Evolutionary conservation across 2,888 invertebrate genomes (phyloP).

Genomic region (Pollenia angustigena): DNA sequence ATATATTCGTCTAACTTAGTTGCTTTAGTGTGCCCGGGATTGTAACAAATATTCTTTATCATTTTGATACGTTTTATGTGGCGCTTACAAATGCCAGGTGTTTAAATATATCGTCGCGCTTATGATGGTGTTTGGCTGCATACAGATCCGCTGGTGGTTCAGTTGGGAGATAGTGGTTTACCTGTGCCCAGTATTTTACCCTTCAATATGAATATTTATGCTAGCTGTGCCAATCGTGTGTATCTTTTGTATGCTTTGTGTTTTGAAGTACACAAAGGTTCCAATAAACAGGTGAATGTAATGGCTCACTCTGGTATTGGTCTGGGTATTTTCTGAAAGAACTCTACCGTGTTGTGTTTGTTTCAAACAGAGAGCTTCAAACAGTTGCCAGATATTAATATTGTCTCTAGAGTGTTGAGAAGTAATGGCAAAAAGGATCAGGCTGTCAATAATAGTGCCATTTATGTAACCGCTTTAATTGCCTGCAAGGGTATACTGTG

Average conservation of each 20-base stretch:
- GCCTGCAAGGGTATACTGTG: slow-evolving; percentile 96
- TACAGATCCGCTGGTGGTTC: slow-evolving; percentile 89
- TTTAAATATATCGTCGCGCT: slow-evolving; percentile 90
- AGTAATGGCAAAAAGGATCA: slow-evolving; percentile 87
- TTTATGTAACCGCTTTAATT: slow-evolving; percentile 92
- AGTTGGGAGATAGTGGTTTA: slow-evolving; percentile 85
- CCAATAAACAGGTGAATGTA: slow-evolving; percentile 87
- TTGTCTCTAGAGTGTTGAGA: slow-evolving; percentile 94
- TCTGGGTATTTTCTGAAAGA: slow-evolving; percentile 95
- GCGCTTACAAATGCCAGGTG: slow-evolving; percentile 91
- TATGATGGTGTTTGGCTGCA: slow-evolving; percentile 90
- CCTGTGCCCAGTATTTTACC: slow-evolving; percentile 93
- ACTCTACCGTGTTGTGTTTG: slow-evolving; percentile 94
- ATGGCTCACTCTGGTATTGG: slow-evolving; percentile 98
- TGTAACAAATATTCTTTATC: slow-evolving; percentile 91
- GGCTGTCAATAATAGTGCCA: slow-evolving; percentile 86
- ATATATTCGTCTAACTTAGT: slow-evolving; percentile 90
- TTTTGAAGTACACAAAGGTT: slow-evolving; percentile 88
- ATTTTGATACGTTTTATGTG: slow-evolving; percentile 95
- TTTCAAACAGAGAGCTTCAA: slow-evolving; percentile 98
- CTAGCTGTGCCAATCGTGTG: slow-evolving; percentile 93
- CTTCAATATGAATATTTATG: slow-evolving; percentile 93
- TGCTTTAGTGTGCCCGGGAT: slow-evolving; percentile 89
- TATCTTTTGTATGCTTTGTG: slow-evolving; percentile 92
- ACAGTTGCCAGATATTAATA: slow-evolving; percentile 96